phyloP scores from a whole-genome alignment of 2,888 invertebrate genomes.

The Gibbula magus region DNA sequence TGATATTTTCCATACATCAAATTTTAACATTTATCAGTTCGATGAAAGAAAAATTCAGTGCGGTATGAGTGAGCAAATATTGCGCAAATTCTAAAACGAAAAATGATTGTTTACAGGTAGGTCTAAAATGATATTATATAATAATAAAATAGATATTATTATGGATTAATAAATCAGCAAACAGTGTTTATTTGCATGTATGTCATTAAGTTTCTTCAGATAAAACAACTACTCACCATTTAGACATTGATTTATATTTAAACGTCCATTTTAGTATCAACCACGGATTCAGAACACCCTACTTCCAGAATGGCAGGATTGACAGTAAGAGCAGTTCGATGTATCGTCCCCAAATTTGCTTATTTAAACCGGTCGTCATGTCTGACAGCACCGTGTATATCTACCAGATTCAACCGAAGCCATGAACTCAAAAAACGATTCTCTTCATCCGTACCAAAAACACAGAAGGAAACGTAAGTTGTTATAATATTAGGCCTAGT shows the following conservation, averaged over 20 bases:
- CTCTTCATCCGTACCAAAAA: constrained; percentile 49
- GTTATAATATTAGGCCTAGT: not conserved
- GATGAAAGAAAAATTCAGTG: too few species aligned
- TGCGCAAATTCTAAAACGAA: not conserved
- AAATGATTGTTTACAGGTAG: not conserved
- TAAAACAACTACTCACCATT: too few species aligned
- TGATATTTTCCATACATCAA: too few species aligned
- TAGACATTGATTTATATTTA: too few species aligned
- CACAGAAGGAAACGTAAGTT: constrained; percentile 62
- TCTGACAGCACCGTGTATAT: constrained; percentile 39
- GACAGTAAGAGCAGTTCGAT: not conserved
- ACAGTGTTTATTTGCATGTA: too few species aligned
- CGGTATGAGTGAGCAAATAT: too few species aligned
- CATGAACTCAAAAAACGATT: constrained; percentile 33
- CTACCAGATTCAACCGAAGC: constrained; percentile 2
- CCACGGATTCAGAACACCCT: constrained; percentile 33
- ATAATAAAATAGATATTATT: too few species aligned
- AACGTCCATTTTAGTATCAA: too few species aligned
- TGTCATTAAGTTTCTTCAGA: too few species aligned
- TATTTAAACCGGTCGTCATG: constrained; percentile 32
- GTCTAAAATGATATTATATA: too few species aligned
- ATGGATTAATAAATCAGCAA: too few species aligned
- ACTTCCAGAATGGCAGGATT: not conserved
- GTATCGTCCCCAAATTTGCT: constrained; percentile 12
- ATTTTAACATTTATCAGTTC: too few species aligned